These are phyloP conservation scores for Gadus chalcogrammus DNA, from an alignment of 2,113 vertebrate species.

Conservation along the genomic window DNA sequence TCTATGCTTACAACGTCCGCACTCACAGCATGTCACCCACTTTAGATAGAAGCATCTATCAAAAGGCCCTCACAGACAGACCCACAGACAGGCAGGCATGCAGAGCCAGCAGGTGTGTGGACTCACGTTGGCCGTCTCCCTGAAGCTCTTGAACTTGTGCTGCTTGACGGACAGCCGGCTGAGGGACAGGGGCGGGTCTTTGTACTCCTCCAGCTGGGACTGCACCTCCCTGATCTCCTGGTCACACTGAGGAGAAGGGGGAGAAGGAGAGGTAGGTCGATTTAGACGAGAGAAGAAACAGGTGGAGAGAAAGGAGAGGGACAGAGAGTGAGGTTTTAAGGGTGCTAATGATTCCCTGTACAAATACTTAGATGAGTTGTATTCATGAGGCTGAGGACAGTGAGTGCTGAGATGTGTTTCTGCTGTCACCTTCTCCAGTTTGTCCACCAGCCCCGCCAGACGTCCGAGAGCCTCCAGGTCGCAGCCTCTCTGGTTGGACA, in stretches of 20 bases:
- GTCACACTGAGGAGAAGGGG: constrained; percentile 66
- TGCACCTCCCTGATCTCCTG: constrained; percentile 72
- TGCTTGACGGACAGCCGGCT: constrained; percentile 75
- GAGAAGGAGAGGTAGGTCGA: constrained; percentile 5
- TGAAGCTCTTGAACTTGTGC: constrained; percentile 73
- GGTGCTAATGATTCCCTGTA: no score
- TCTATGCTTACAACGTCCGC: no score
- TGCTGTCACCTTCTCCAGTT: constrained; percentile 72
- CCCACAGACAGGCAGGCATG: no score
- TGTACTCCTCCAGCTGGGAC: constrained; percentile 72
- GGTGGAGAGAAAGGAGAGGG: no score
- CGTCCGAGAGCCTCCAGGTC: constrained; percentile 75
- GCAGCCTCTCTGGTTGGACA: constrained; percentile 81
- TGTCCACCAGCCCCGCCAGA: constrained; percentile 61
- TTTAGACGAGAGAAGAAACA: not conserved
- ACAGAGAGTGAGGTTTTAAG: no score
- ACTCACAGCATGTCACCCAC: not conserved
- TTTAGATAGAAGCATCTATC: no score
- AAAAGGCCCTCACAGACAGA: no score
- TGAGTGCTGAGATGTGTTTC: no score
- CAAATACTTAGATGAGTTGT: no score
- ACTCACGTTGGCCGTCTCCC: constrained; percentile 58
- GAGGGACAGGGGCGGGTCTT: constrained; percentile 75
- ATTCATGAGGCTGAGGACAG: no score
- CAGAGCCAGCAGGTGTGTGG: no score